A percentile compares a stretch with the other conserved stretches of the same genome.
Evolutionary conservation across 2,888 invertebrate genomes (phyloP).

Genomic region (Agapostemon virescens): DNA sequence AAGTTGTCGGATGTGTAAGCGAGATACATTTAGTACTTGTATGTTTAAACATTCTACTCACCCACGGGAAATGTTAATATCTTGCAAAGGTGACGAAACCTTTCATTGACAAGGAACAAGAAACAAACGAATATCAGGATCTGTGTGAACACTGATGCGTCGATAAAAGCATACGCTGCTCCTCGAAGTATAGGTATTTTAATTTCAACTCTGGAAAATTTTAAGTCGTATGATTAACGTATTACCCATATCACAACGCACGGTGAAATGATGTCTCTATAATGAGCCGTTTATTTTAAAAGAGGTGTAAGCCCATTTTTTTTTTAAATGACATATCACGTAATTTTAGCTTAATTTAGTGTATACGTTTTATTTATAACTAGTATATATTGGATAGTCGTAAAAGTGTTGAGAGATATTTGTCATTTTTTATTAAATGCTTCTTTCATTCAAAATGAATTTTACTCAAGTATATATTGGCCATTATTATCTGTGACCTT

Average conservation of each 20-base stretch:
- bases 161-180: constrained; percentile 58
- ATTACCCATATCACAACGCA: background rate
- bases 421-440: no score
- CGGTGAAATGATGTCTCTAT: background rate
- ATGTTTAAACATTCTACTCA: constrained; percentile 37
- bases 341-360: no score
- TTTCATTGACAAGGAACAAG: constrained; percentile 47
- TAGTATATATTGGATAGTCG: no score
- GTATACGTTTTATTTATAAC: no score
- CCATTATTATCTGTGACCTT: no score
- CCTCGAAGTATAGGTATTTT: constrained; percentile 55
- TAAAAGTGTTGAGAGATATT: no score
- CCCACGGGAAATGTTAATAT: constrained; percentile 50
- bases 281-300: no score
- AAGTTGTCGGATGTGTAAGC: constrained; percentile 13
- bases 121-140: constrained; percentile 64
- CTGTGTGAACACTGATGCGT: constrained; percentile 63
- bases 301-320: no score
- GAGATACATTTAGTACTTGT: background rate
- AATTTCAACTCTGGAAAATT: constrained; percentile 56
- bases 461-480: no score
- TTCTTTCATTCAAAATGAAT: no score
- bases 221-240: background rate
- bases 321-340: no score
- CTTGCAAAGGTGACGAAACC: constrained; percentile 53